Evolutionary conservation across 2,888 invertebrate species (phyloP), one percentile per base, ranked within the genome.

Genomic region (Cabera pusaria): DNA sequence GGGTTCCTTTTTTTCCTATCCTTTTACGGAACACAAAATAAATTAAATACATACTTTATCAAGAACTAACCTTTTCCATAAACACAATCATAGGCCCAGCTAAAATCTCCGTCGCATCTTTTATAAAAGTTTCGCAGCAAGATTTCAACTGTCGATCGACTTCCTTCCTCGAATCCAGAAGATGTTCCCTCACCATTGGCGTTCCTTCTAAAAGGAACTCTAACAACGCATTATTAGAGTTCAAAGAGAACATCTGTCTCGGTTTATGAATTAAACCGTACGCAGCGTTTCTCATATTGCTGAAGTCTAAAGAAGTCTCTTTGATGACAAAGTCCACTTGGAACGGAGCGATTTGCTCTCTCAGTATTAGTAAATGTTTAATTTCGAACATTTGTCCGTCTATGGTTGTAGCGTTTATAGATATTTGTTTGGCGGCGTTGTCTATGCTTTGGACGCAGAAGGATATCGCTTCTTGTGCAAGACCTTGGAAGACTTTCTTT

Each of bases 321-420:
- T 96, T 97, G 0, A 98, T 92, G 0, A 97, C 93, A 57, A 97
- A 97, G 68, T 97, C 98, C 0, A 97, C 97, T 77, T 98, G 97
- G 71, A 99, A 99, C 0, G 99, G 99, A 0, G 98, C 97, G 12
- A 99, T 99, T 79, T 99, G 99, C 72, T 99, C 99, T 9, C 99
- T 87, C 1, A 99, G 88, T 40, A 99, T 99, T 1, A 99, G 89
- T 40, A 99, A 86, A 83, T 99, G 99, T 74, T 99, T 99, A 22
- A 99, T 97, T 83, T 98, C 95, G 78, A 99, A 99, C n/a, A 99
- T 88, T 68, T 96, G 94, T 0, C 97, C 98, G 80, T 99, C 98
- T n/a, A 98, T 90, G n/a, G 90, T 81, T 0, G 94, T 93, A 83
- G 95, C 95, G 55, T 92, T 92, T 0, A 90, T 75, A 0, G 94